Evolutionary conservation across 2,113 vertebrate genomes (phyloP).

Genomic region (Bubo bubo): DNA sequence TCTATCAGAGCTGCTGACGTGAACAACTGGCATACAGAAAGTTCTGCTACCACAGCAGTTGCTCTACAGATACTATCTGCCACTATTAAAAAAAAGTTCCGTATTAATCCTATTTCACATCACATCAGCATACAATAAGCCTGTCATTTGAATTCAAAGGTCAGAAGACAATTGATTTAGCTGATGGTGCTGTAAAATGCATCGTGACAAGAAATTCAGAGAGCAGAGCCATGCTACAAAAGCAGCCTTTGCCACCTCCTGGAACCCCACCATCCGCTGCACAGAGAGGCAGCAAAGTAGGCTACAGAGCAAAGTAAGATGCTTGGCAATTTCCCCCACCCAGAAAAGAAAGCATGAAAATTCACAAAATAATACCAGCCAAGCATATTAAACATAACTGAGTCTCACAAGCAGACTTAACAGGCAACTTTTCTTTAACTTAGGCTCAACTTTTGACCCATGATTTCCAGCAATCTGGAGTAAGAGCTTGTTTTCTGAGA

Average conservation of each 20-base stretch:
- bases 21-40: not conserved
- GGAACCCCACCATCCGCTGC: not conserved
- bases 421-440: not conserved
- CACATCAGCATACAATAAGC: conserved; percentile 28
- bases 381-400: not conserved
- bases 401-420: not conserved
- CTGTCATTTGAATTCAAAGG: not conserved
- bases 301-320: not conserved
- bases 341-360: not conserved
- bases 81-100: not conserved
- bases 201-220: not conserved
- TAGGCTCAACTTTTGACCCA: not conserved
- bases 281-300: not conserved
- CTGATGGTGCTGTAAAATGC: not conserved
- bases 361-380: not conserved
- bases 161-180: conserved; percentile 4
- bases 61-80: not conserved
- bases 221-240: not conserved
- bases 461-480: not conserved
- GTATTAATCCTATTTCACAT: conserved; percentile 29
- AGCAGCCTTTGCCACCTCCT: not conserved
- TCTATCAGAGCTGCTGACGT: not conserved
- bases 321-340: not conserved
- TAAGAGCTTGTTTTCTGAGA: not conserved
- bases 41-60: not conserved